Percentiles rank a stretch among this genome's conserved stretches.
phyloP scores from a whole-genome alignment of 2,888 invertebrate species.

The Callimorpha dominula region DNA sequence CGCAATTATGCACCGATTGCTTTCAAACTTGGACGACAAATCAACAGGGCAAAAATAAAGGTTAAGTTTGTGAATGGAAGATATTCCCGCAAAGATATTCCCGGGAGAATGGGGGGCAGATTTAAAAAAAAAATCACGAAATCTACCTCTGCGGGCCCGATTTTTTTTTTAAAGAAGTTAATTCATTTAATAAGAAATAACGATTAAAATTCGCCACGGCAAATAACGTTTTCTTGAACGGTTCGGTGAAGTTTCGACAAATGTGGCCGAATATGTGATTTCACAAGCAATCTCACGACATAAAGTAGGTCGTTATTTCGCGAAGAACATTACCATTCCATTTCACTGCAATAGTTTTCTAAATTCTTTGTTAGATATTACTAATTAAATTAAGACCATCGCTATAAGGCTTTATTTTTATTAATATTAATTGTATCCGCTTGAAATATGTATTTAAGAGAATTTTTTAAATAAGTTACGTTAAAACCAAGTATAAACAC shows the following conservation, averaged over 20 bases:
- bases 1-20: too few species aligned
- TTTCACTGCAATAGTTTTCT: conserved; percentile 18
- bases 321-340: background rate
- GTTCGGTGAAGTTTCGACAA: background rate
- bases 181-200: background rate
- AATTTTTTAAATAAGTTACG: background rate
- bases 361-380: conserved; percentile 4
- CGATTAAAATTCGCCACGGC: background rate
- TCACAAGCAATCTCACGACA: conserved; percentile 9
- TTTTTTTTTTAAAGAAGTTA: too few species aligned
- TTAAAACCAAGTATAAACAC: background rate
- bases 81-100: too few species aligned
- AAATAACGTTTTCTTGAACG: background rate
- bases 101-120: too few species aligned
- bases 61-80: too few species aligned
- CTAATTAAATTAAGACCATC: background rate
- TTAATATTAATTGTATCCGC: background rate
- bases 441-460: background rate
- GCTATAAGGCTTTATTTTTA: background rate
- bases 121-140: too few species aligned
- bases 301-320: conserved; percentile 1
- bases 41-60: too few species aligned
- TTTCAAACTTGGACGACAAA: too few species aligned
- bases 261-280: background rate
- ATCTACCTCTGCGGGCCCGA: too few species aligned